These are phyloP conservation scores for Syngnathus floridae DNA, from an alignment of 2,113 vertebrate genomes.

Conservation along the genomic window DNA sequence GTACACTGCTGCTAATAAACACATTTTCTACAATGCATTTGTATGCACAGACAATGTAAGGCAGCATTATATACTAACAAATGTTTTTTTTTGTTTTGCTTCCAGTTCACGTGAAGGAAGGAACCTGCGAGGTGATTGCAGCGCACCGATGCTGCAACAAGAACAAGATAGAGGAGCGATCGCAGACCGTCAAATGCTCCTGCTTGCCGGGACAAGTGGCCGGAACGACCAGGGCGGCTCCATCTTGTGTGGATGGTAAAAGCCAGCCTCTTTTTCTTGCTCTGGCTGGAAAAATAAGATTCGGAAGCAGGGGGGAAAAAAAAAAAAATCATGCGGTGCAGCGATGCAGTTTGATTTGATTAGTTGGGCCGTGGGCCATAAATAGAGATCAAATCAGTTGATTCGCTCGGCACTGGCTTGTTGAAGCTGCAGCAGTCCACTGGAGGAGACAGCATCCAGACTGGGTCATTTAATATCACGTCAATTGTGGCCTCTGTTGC, in stretches of 20 bases:
- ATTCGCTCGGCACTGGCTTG: conserved; percentile 12
- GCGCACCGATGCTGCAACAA: conserved; percentile 95
- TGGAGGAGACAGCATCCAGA: conserved; percentile 6
- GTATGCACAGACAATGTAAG: background rate
- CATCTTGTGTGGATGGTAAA: conserved; percentile 94
- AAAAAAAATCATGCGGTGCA: background rate
- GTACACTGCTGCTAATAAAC: too few species aligned
- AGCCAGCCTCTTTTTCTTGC: background rate
- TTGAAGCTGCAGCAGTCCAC: conserved; percentile 23
- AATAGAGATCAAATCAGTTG: conserved; percentile 13
- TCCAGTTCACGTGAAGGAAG: conserved; percentile 84
- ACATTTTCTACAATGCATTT: background rate
- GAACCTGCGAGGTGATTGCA: conserved; percentile 91
- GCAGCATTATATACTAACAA: conserved; percentile 11
- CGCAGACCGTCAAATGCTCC: conserved; percentile 96
- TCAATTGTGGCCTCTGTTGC: conserved; percentile 60
- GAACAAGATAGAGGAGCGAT: conserved; percentile 94
- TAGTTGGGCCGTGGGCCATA: background rate
- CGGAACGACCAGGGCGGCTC: conserved; percentile 86
- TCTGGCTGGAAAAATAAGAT: background rate
- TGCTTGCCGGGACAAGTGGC: conserved; percentile 96
- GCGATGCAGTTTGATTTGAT: conserved; percentile 1
- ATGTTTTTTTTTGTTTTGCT: conserved; percentile 14
- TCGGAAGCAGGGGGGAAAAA: background rate
- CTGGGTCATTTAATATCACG: conserved; percentile 67